Percentiles rank a stretch among this genome's conserved stretches.
phyloP scores from a whole-genome alignment of 2,888 invertebrate genomes.

The Melieria crassipennis region DNA sequence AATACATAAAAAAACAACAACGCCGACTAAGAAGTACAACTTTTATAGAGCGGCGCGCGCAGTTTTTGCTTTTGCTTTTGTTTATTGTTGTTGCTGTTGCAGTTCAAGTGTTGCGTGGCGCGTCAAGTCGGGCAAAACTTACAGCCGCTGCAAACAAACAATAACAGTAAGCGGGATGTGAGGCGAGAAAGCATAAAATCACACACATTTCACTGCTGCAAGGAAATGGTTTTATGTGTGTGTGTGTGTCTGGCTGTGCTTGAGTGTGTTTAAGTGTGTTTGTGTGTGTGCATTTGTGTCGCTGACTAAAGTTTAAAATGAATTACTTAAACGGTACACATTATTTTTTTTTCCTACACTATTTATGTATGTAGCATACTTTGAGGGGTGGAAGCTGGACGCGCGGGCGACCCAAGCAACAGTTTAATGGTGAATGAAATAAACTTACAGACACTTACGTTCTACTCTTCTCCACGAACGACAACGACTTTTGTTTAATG shows the following conservation, averaged over 20 bases:
- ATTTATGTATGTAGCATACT: slow-evolving; percentile 2
- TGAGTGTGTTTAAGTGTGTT: not conserved
- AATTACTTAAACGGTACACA: too few species aligned
- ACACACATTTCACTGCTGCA: too few species aligned
- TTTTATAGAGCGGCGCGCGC: too few species aligned
- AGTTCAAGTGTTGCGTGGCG: not conserved
- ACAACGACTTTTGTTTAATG: too few species aligned
- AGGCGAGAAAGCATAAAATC: not conserved
- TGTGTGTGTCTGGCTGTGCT: not conserved
- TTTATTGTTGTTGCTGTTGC: slow-evolving; percentile 2
- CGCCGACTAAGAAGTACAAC: too few species aligned
- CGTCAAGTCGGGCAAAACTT: not conserved
- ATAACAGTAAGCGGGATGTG: not conserved
- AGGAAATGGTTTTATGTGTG: not conserved
- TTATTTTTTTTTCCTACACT: not conserved
- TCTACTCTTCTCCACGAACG: too few species aligned
- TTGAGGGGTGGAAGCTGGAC: not conserved
- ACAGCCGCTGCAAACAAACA: not conserved
- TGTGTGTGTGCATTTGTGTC: slow-evolving; percentile 9
- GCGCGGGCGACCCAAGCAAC: too few species aligned
- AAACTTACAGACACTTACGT: too few species aligned
- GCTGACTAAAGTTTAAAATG: not conserved
- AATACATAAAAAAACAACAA: too few species aligned
- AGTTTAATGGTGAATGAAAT: too few species aligned
- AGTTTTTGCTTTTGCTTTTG: not conserved